Percentiles rank a stretch among this genome's conserved stretches.
phyloP scores from a whole-genome alignment of 2,113 vertebrate species.

The Chitala chitala region DNA sequence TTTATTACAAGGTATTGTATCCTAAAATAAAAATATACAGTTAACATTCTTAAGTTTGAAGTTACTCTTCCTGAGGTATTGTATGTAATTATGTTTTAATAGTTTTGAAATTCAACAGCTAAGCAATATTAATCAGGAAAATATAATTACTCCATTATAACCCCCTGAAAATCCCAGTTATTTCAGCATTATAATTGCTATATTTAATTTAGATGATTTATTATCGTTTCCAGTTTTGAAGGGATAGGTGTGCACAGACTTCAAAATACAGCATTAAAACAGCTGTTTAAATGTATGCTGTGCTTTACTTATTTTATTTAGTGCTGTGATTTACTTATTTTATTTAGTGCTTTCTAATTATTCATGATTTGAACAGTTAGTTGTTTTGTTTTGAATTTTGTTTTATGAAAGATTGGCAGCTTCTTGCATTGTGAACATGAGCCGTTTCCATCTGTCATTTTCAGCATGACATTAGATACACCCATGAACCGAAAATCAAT shows the following conservation, averaged over 20 bases:
- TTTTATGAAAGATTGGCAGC: no score
- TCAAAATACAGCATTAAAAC: no score
- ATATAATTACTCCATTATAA: neutral
- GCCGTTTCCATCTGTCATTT: conserved; percentile 44
- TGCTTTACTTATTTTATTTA: no score
- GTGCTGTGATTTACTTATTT: no score
- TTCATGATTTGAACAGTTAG: no score
- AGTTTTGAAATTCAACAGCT: neutral
- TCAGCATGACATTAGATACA: conserved; percentile 91
- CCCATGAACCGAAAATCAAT: conserved; percentile 93
- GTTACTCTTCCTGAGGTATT: neutral
- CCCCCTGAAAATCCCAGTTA: neutral
- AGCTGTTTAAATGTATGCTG: no score
- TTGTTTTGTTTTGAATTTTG: no score
- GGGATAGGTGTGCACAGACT: no score
- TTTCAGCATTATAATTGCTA: neutral
- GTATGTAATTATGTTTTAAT: neutral
- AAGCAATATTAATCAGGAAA: neutral
- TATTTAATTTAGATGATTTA: neutral
- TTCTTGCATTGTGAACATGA: conserved; percentile 36
- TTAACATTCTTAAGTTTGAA: neutral
- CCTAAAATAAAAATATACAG: neutral
- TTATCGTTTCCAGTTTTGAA: no score
- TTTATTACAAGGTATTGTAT: conserved; percentile 1
- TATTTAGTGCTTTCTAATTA: no score